Evolutionary conservation across 2,113 vertebrate genomes (phyloP).

Genomic region (Neopipo cinnamomea): DNA sequence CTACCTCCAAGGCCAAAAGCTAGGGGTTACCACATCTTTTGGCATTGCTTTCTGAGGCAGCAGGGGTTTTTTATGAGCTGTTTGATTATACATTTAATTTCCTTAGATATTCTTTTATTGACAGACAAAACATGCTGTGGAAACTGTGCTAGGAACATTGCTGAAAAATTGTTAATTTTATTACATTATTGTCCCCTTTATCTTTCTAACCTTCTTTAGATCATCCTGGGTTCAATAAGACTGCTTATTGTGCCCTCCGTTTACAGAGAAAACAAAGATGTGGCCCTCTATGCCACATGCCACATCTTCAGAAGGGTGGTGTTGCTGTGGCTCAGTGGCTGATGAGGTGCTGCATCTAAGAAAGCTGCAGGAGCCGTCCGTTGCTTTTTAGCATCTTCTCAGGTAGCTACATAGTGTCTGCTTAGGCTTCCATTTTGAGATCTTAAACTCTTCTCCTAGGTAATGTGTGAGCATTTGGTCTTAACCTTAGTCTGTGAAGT

Average conservation of each 20-base stretch:
- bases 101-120: not conserved
- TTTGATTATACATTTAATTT: not conserved
- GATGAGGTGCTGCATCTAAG: not conserved
- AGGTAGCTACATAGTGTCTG: accelerated
- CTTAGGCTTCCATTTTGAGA: not conserved
- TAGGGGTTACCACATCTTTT: not conserved
- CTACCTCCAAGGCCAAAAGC: not conserved
- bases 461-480: not conserved
- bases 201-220: not conserved
- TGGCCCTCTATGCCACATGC: accelerated
- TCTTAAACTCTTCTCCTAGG: not conserved
- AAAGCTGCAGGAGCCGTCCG: not conserved
- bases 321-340: not conserved
- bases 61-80: not conserved
- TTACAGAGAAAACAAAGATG: not conserved
- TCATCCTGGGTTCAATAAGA: not conserved
- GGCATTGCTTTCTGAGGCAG: not conserved
- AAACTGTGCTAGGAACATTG: not conserved
- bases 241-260: not conserved
- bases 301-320: not conserved
- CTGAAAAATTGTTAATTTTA: not conserved
- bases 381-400: not conserved
- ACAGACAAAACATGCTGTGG: not conserved
- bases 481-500: not conserved
- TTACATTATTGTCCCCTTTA: not conserved